Evolutionary conservation across 1,140 invertebrate species (phyloP), one percentile per base, ranked within the genome.

Genomic region (Euwallacea similis): DNA sequence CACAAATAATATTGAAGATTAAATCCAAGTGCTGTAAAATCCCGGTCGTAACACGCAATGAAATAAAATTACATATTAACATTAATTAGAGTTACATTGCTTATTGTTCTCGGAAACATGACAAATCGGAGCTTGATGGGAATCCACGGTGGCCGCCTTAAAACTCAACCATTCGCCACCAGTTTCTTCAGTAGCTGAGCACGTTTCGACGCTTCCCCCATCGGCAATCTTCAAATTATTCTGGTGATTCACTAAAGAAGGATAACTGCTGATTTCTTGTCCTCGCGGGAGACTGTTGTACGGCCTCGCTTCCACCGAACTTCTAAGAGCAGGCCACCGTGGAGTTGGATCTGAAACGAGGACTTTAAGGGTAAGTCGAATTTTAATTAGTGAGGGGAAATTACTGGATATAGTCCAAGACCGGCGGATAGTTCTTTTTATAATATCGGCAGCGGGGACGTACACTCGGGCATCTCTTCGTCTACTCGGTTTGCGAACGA

Each of bases 381-480:
- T 41, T n/a, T 56, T 56, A 56, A 42, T 50, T 33, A 33, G 1
- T 1, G 21, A 33, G 21, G 13, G 46, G 42, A 53, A 76, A 83
- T 85, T 79, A 89, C 88, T 88, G 66, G 88, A 89, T 76, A 90
- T 90, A 13, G 88, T 90, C 89, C 88, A 90, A 61, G 88, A 89
- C 72, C 88, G 83, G 41, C 86, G 84, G 66, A 90, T 89, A 73
- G 87, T 89, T 74, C 86, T 84, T 71, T 87, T 87, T 61, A 91
- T 82, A 56, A 88, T 86, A 77, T 91, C 88, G 55, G 88, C 84
- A 66, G 88, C 85, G 42, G 87, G 86, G 42, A 88, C 79, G 74
- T 84, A 85, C 69, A 85, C 83, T 50, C 85, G 82, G 71, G 83
- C 81, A 70, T 84, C 82, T 61, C 81, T 75, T 62, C 82, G 71